Evolutionary conservation across 2,797 vertebrate species (phyloP).

Genomic region (Prunella strophiata): DNA sequence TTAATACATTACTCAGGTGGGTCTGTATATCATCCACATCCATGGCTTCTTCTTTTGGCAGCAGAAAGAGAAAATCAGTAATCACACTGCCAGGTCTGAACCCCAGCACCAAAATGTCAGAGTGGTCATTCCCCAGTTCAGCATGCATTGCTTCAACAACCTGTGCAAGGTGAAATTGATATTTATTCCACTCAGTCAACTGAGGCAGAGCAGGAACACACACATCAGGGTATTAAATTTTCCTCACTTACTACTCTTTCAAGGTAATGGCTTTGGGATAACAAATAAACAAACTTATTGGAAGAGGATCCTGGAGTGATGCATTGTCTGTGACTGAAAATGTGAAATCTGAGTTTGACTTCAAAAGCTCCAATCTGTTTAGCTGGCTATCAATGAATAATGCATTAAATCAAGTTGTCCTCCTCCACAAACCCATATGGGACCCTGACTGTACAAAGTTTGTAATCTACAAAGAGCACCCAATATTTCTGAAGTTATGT

Average conservation of each 20-base stretch:
- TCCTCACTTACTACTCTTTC: not conserved
- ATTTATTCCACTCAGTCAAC: not conserved
- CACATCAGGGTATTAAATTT: not conserved
- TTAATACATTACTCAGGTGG: not conserved
- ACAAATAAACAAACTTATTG: not conserved
- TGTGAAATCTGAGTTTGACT: not conserved
- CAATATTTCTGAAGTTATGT: not conserved
- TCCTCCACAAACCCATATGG: not conserved
- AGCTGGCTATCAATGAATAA: not conserved
- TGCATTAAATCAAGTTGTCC: not conserved
- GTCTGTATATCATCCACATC: not conserved
- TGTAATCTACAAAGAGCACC: not conserved
- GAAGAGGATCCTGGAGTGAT: not conserved
- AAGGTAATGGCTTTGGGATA: not conserved
- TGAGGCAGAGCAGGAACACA: not conserved
- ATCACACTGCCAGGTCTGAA: conserved; percentile 59
- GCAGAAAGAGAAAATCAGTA: conserved; percentile 26
- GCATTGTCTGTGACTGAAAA: not conserved
- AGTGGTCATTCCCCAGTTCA: not conserved
- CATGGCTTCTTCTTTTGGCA: not conserved
- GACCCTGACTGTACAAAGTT: not conserved
- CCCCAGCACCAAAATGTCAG: conserved; percentile 22
- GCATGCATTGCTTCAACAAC: conserved; percentile 26
- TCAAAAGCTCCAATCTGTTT: not conserved
- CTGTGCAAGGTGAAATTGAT: conserved; percentile 39